Evolutionary conservation across 2,797 vertebrate species (phyloP), one percentile per base, ranked within the genome.

Genomic region (Choloepus didactylus): DNA sequence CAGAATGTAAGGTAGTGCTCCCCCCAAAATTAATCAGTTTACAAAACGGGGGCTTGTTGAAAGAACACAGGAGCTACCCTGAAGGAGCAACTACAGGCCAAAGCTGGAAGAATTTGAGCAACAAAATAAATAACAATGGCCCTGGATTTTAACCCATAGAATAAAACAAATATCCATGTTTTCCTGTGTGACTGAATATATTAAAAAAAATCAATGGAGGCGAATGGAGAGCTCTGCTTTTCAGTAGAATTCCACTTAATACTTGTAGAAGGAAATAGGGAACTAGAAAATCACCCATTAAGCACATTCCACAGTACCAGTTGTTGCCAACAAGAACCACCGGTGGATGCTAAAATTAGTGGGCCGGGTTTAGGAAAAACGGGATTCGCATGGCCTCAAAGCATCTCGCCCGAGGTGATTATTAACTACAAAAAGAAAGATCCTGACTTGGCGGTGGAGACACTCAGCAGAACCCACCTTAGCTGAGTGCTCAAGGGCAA

Each of bases 401-500:
- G 35, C 25, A 49, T 49, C 44, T 12, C 29, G 14, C 69, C 60
- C 41, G 1, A 11, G 69, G 60, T 23, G 29, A n/a, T 29, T 29
- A 16, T 49, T 29, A 29, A 49, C 11, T 46, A 46, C 9, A 19
- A 73, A 27, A 25, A 9, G 72, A 46, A 49, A 46, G 72, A 31
- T 4, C 2, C 3, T 19, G 67, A 38, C 67, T 41, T 21, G 21
- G 38, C 9, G 21, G 44, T 9, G 27, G 25, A 75, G 44, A 49
- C 15, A 49, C 85, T 18, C 15, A 19, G 27, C 51, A 73, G 67
- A n/a, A 38, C 14, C 19, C 38, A 35, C 29, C 41, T 6, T 15
- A 41, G 5, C 29, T 8, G 0, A 14, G 14, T 19, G 9, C 0
- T n/a, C 4, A 41, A 31, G 16, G 67, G 12, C 1, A 19, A 29